Conservation (phyloP, 2,113 vertebrate genomes). For the Dissostichus mawsoni region DNA sequence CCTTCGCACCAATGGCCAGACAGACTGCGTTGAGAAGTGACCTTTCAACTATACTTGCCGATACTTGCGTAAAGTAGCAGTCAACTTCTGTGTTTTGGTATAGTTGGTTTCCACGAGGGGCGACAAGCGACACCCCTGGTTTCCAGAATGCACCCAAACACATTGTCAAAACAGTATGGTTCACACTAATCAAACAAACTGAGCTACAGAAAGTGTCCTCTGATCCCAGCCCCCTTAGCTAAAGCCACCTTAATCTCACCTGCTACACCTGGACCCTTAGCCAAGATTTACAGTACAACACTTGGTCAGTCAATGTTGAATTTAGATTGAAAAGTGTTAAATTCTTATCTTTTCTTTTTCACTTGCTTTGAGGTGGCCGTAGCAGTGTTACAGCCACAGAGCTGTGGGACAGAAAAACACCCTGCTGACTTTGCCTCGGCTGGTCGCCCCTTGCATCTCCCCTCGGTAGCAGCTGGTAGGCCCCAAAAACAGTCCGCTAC, state of each 20-base stretch:
- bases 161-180: no score
- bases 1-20: no score
- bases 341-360: constrained; percentile 3
- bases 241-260: background rate
- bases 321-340: background rate
- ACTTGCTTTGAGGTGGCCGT: background rate
- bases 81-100: no score
- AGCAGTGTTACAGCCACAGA: background rate
- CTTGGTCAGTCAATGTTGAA: constrained; percentile 4
- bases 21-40: no score
- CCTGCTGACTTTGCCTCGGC: constrained; percentile 10
- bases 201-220: no score
- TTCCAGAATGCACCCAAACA: no score
- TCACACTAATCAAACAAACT: no score
- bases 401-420: background rate
- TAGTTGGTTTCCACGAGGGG: no score
- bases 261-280: background rate
- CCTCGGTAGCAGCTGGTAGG: background rate
- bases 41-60: no score
- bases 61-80: no score
- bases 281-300: background rate
- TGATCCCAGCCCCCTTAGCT: no score
- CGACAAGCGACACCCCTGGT: no score
- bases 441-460: background rate
- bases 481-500: background rate